phyloP scores from a whole-genome alignment of 2,888 invertebrate species.

The Pterostichus niger region DNA sequence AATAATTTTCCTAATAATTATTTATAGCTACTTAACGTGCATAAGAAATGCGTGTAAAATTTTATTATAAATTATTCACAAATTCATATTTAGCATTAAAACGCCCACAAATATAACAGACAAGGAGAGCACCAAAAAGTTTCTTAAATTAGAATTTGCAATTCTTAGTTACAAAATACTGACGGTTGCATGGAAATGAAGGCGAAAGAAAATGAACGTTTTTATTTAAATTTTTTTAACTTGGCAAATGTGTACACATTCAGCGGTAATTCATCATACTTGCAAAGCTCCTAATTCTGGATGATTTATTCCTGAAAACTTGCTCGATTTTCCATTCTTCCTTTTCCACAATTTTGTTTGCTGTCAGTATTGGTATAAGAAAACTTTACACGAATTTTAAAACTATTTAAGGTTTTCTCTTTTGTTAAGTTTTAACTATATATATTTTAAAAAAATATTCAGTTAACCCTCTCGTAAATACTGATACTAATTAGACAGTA shows the following conservation, averaged over 20 bases:
- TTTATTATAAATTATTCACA: conserved; percentile 42
- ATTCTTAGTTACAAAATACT: conserved; percentile 66
- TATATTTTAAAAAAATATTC: no score
- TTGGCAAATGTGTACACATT: conserved; percentile 64
- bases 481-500: no score
- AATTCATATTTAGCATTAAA: conserved; percentile 33
- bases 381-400: conserved; percentile 30
- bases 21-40: not conserved
- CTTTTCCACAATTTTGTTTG: conserved; percentile 45
- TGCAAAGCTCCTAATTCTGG: conserved; percentile 68
- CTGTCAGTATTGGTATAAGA: conserved; percentile 17
- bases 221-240: conserved; percentile 65
- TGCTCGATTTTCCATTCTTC: conserved; percentile 68
- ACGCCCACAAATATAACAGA: conserved; percentile 21
- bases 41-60: not conserved
- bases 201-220: conserved; percentile 61
- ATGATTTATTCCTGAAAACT: conserved; percentile 69
- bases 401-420: conserved; percentile 23
- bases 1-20: not conserved
- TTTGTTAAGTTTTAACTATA: not conserved
- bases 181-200: conserved; percentile 60
- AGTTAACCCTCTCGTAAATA: no score
- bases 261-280: conserved; percentile 69
- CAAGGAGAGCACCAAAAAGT: conserved; percentile 48
- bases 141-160: conserved; percentile 66